These are phyloP conservation scores for Pelecanoides urinatrix DNA, from an alignment of 2,113 vertebrate species.

Conservation along the genomic window DNA sequence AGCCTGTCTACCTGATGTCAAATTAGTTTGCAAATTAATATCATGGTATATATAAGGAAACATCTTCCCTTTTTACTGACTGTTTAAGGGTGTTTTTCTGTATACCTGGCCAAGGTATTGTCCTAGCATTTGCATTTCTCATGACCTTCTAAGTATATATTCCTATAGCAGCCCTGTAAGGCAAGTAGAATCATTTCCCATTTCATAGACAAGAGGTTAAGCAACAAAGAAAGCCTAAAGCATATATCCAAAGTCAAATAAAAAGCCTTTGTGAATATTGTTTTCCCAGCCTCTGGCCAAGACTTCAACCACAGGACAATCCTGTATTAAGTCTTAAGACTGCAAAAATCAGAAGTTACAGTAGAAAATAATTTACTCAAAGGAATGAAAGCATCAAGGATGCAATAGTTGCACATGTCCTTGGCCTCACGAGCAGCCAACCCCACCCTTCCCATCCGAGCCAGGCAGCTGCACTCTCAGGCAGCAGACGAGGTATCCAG, in stretches of 20 bases:
- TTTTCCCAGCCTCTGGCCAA: not conserved
- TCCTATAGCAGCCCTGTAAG: not conserved
- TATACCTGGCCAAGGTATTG: not conserved
- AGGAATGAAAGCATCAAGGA: not conserved
- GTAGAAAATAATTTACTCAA: not conserved
- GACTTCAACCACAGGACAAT: not conserved
- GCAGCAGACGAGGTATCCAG: accelerated
- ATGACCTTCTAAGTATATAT: accelerated
- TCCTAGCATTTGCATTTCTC: not conserved
- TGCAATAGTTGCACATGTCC: accelerated
- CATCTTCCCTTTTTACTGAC: not conserved
- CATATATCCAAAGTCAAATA: not conserved
- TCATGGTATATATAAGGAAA: accelerated
- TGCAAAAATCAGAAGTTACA: not conserved
- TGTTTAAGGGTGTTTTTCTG: not conserved
- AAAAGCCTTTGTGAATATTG: not conserved
- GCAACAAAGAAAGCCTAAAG: not conserved
- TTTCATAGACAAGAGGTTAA: not conserved
- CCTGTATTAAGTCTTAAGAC: accelerated
- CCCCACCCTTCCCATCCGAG: not conserved
- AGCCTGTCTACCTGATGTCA: not conserved
- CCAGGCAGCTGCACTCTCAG: not conserved
- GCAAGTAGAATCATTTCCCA: not conserved
- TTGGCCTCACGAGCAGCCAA: not conserved
- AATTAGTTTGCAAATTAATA: not conserved